Conservation (phyloP, 2,113 vertebrate species). For the Danio rerio region DNA sequence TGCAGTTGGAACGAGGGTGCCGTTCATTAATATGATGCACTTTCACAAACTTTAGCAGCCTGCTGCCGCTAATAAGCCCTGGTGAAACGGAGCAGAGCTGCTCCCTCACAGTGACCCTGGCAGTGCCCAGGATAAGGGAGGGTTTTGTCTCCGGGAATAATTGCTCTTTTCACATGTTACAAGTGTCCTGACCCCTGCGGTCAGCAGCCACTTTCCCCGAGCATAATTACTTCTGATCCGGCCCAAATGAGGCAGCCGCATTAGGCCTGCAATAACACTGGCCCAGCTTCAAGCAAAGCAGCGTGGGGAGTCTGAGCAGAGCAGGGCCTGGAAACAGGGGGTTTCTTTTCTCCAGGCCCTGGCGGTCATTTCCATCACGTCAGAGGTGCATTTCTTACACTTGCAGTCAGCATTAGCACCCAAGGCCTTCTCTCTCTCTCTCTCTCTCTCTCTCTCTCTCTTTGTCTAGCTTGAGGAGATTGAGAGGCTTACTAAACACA, state of each 20-base stretch:
- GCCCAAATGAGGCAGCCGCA: conserved; percentile 79
- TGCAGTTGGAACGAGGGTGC: conserved; percentile 45
- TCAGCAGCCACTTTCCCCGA: conserved; percentile 74
- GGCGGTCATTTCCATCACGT: conserved; percentile 79
- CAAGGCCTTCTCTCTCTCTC: conserved; percentile 60
- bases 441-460: neutral
- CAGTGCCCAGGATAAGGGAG: conserved; percentile 77
- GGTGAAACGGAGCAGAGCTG: conserved; percentile 73
- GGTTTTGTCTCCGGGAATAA: conserved; percentile 83
- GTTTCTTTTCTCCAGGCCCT: conserved; percentile 72
- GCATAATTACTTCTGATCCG: conserved; percentile 83
- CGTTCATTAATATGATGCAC: conserved; percentile 80
- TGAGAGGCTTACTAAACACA: conserved; percentile 73
- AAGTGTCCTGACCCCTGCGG: conserved; percentile 82
- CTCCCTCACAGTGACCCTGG: conserved; percentile 78
- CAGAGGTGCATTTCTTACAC: conserved; percentile 78
- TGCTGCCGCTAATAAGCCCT: conserved; percentile 77
- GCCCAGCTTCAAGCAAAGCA: conserved; percentile 73
- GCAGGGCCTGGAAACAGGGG: conserved; percentile 74
- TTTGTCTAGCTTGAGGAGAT: conserved; percentile 27
- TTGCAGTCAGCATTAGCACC: conserved; percentile 75
- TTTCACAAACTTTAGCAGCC: conserved; percentile 79
- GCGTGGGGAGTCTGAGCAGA: conserved; percentile 76
- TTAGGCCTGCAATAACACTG: conserved; percentile 80
- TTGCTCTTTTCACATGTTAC: conserved; percentile 86